Conservation (phyloP, 2,113 vertebrate species). For the Sylvilagus bachmani region DNA sequence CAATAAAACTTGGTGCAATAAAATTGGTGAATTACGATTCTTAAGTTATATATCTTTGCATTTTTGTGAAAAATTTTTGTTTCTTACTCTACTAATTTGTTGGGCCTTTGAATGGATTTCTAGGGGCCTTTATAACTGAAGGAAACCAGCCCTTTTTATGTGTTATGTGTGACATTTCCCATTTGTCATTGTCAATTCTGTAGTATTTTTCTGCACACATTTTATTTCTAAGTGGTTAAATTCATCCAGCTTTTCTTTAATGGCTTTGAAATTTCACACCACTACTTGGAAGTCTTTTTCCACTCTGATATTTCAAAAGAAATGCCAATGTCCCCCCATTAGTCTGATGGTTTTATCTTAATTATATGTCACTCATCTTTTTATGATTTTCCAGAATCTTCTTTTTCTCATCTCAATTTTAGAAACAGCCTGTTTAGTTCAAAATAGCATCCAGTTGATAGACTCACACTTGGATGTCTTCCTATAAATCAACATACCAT, state of each 20-base stretch:
- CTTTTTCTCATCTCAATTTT: not conserved
- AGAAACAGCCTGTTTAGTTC: not conserved
- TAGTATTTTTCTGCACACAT: not conserved
- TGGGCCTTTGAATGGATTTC: not conserved
- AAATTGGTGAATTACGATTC: not conserved
- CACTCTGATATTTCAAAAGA: not conserved
- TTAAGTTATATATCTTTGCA: not conserved
- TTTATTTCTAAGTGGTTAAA: not conserved
- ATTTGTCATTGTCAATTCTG: not conserved
- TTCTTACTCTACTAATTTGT: not conserved
- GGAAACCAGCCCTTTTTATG: not conserved
- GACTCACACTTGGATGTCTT: not conserved
- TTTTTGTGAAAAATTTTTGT: not conserved
- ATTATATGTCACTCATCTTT: not conserved
- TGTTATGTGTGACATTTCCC: not conserved
- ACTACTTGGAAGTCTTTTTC: not conserved
- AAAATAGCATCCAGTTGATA: not conserved
- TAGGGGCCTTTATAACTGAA: constrained; percentile 1
- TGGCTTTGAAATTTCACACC: not conserved
- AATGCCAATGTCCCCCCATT: not conserved
- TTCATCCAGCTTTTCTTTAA: not conserved
- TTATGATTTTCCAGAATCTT: constrained; percentile 42
- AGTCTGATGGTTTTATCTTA: not conserved
- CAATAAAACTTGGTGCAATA: not conserved
- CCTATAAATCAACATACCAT: not conserved